Evolutionary conservation across 2,113 vertebrate genomes (phyloP).

Genomic region (Hippocampus mohnikei): DNA sequence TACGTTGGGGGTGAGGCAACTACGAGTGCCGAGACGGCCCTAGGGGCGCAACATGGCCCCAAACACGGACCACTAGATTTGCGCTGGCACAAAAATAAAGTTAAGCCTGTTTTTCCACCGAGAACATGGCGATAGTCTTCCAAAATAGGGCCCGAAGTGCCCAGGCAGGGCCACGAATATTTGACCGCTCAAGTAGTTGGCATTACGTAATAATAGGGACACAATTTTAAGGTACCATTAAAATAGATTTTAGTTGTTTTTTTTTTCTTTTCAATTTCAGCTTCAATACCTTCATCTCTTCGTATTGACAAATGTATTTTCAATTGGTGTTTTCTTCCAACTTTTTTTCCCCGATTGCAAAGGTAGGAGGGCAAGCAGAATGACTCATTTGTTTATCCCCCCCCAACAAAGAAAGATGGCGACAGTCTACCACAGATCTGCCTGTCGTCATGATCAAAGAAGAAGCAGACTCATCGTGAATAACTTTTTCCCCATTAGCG

Average conservation of each 20-base stretch:
- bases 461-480: conserved; percentile 37
- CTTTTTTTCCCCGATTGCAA: conserved; percentile 30
- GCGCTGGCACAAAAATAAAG: too few relatives aligned
- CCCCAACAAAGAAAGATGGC: conserved; percentile 40
- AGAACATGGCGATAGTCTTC: too few relatives aligned
- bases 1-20: too few relatives aligned
- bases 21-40: too few relatives aligned
- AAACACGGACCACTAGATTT: too few relatives aligned
- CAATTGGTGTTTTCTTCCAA: conserved; percentile 4
- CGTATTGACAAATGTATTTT: neutral
- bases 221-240: neutral
- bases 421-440: conserved; percentile 52
- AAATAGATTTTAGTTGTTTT: neutral
- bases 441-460: conserved; percentile 52
- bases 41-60: too few relatives aligned
- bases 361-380: conserved; percentile 26
- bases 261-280: neutral
- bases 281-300: conserved; percentile 5
- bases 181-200: neutral
- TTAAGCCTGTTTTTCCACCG: too few relatives aligned
- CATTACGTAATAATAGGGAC: neutral
- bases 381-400: conserved; percentile 51
- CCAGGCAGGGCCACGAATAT: too few relatives aligned
- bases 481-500: conserved; percentile 30
- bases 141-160: too few relatives aligned